Base-by-base conservation (phyloP, 2,797 vertebrate genomes). In the Chelidonichthys spinosus region DNA sequence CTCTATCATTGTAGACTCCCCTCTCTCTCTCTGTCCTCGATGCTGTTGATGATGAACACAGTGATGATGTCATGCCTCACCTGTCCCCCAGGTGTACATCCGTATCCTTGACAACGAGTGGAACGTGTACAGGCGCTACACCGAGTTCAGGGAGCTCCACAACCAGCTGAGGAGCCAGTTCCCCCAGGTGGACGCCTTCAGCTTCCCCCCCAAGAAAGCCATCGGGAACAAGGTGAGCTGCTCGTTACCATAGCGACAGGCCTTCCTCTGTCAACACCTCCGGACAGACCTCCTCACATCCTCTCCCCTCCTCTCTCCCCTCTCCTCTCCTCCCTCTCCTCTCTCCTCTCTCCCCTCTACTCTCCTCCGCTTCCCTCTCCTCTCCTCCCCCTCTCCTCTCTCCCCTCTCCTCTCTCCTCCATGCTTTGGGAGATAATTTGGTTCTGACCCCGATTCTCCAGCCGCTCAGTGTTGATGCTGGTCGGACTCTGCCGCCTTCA, bases 21-120 rank as follows among this genome's bases (percentile, higher is more conserved):
- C 62, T 68, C 56, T 75, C 82, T 25, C 25, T 2, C 82, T 82
- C 78, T 82, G 54, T 69, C 59, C 76, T 68, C 33, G 18, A 55
- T 69, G 39, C 39, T 17, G 53, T 13, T 50, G n/a, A 50, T 49
- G 25, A 60, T 74, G 47, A 47, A 32, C 40, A 37, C 63, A 33
- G 25, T 44, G 40, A 61, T 60, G 17, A 47, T 69, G 32, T 33
- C 8, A 25, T 81, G 3, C 69, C 18, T 56, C 63, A 4, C 63
- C 14, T 67, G 7, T 77, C 74, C 69, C 25, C 52, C 93, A 99
- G 98, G 96, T 99, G 39, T 99, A 99, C 68, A 96, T 99, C 86
- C 95, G 98, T 81, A 99, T 99, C 93, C 96, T 96, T 85, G 98
- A 99, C 32, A 98, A 99, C 1, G 98, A 99, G 84, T 99, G 98